A percentile compares a stretch with the other conserved stretches of the same genome.
Conservation (phyloP, 2,113 vertebrate genomes). For the Rousettus leschenaultii region DNA sequence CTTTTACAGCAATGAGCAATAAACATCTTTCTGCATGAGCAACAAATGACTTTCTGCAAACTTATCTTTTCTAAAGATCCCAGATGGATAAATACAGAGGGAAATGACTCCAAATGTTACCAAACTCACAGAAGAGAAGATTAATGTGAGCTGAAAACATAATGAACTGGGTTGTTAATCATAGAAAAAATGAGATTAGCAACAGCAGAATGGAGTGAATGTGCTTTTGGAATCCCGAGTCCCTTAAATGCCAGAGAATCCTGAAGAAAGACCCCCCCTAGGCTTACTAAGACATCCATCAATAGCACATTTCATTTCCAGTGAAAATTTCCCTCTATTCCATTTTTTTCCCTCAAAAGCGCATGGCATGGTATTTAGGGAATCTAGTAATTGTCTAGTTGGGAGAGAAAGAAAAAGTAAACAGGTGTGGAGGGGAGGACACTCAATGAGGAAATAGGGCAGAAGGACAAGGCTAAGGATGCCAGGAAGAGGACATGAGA, state of each 20-base stretch:
- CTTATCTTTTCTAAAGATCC: slow-evolving; percentile 62
- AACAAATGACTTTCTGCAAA: slow-evolving; percentile 41
- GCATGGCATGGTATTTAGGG: background rate
- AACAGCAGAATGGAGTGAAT: slow-evolving; percentile 41
- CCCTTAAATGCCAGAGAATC: slow-evolving; percentile 34
- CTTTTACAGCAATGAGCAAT: background rate
- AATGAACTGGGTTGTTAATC: slow-evolving; percentile 73
- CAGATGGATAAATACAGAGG: slow-evolving; percentile 72
- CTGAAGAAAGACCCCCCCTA: background rate
- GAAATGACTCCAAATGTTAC: slow-evolving; percentile 74
- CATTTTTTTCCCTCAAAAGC: background rate
- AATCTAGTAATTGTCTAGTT: background rate
- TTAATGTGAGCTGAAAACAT: slow-evolving; percentile 73
- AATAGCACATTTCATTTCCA: background rate
- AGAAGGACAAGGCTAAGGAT: background rate
- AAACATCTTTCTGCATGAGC: background rate
- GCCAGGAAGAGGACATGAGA: background rate
- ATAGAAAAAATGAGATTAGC: slow-evolving; percentile 60
- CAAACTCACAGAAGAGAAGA: slow-evolving; percentile 69
- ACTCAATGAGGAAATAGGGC: background rate
- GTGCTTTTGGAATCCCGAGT: slow-evolving; percentile 51
- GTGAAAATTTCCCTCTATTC: background rate
- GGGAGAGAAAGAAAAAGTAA: background rate
- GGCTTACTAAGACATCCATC: background rate
- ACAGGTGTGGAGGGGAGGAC: background rate